phyloP scores from a whole-genome alignment of 2,888 invertebrate genomes.

The Glyphotaelius pellucidus region DNA sequence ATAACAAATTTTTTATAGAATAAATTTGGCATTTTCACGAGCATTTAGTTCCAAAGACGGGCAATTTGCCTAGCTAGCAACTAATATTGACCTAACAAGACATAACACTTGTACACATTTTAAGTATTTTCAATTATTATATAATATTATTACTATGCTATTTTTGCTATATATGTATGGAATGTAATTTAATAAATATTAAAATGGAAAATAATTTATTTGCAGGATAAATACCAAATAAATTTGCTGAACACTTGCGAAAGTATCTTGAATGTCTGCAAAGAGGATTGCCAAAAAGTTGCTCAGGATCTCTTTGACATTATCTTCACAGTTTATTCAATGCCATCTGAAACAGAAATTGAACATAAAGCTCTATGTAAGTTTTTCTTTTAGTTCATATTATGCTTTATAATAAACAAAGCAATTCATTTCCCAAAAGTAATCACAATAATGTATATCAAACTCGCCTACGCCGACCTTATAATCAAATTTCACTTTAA shows the following conservation, averaged over 20 bases:
- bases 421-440: too few relatives aligned
- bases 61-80: too few relatives aligned
- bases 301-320: constrained; percentile 73
- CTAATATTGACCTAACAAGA: too few relatives aligned
- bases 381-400: constrained; percentile 66
- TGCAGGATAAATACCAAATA: constrained; percentile 78
- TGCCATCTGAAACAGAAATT: constrained; percentile 72
- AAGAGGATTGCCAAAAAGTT: constrained; percentile 71
- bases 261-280: constrained; percentile 76
- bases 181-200: background rate
- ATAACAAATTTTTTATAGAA: too few relatives aligned
- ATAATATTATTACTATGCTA: too few relatives aligned
- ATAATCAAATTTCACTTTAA: too few relatives aligned
- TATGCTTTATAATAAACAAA: background rate
- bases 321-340: constrained; percentile 74
- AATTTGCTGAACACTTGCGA: constrained; percentile 78
- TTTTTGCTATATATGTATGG: background rate
- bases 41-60: too few relatives aligned
- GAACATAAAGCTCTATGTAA: constrained; percentile 75
- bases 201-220: constrained; percentile 57
- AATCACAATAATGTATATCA: too few relatives aligned
- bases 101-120: too few relatives aligned
- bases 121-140: too few relatives aligned
- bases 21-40: too few relatives aligned
- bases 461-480: too few relatives aligned